These are phyloP conservation scores for Pyrrhosoma nymphula DNA, from an alignment of 2,888 invertebrate genomes.

Conservation along the genomic window DNA sequence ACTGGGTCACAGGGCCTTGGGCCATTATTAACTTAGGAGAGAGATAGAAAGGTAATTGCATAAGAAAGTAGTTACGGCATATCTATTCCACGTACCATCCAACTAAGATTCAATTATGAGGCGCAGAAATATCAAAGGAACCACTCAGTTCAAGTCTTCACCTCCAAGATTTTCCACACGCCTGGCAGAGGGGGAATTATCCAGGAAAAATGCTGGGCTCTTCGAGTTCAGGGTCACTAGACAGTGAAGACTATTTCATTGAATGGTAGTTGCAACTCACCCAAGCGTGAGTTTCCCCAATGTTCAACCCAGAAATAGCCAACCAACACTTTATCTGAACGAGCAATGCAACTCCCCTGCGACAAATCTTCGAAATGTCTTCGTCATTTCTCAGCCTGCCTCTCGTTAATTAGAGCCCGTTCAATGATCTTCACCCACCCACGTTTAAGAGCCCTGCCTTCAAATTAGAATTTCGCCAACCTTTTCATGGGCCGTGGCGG, in stretches of 20 bases:
- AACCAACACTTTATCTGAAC: not conserved
- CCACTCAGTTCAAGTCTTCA: not conserved
- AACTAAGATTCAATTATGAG: not conserved
- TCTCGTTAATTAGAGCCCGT: not conserved
- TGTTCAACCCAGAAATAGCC: not conserved
- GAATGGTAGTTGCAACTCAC: not conserved
- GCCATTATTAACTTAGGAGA: not conserved
- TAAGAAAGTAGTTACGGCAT: conserved; percentile 13
- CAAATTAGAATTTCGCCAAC: conserved; percentile 47
- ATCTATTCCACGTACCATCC: not conserved
- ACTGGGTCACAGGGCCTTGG: not conserved
- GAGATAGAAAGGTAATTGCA: not conserved
- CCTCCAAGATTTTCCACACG: not conserved
- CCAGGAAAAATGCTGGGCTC: not conserved
- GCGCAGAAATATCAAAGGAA: not conserved
- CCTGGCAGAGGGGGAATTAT: not conserved
- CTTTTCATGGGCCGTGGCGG: not conserved
- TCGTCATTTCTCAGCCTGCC: not conserved
- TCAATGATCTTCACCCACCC: not conserved
- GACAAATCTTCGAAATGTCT: not conserved
- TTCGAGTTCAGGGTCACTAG: not conserved
- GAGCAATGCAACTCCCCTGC: not conserved
- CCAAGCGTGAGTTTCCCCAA: not conserved
- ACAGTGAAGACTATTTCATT: not conserved
- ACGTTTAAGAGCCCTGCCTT: not conserved